Percentiles rank a stretch among this genome's conserved stretches.
These are phyloP conservation scores for Sebastolobus altivelis DNA, from an alignment of 2,797 vertebrate genomes.

Conservation along the genomic window DNA sequence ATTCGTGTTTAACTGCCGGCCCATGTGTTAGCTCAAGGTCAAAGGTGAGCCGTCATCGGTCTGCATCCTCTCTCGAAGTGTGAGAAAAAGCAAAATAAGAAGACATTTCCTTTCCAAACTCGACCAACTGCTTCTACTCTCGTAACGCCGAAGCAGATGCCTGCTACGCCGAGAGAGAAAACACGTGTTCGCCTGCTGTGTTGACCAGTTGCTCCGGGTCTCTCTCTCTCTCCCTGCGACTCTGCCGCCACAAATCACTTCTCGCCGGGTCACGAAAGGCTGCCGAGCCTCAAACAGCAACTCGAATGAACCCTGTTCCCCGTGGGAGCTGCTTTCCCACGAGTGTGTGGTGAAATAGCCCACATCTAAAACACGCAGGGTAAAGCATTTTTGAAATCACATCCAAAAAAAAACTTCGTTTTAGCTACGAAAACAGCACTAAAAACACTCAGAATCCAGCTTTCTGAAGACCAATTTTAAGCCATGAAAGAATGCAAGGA, in stretches of 20 bases:
- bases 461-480: neutral
- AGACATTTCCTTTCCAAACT: neutral
- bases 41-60: constrained; percentile 56
- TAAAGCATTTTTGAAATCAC: neutral
- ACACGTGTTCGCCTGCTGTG: constrained; percentile 63
- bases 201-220: constrained; percentile 53
- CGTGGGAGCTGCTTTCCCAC: constrained; percentile 63
- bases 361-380: constrained; percentile 27
- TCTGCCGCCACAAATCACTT: constrained; percentile 71
- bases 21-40: constrained; percentile 55
- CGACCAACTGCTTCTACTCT: constrained; percentile 13
- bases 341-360: constrained; percentile 27
- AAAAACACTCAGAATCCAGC: neutral
- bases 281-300: constrained; percentile 39
- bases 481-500: constrained; percentile 1
- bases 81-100: neutral
- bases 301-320: constrained; percentile 57
- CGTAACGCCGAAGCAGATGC: constrained; percentile 27
- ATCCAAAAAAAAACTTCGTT: constrained; percentile 8
- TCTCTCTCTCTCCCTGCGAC: constrained; percentile 11
- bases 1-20: constrained; percentile 51
- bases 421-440: neutral
- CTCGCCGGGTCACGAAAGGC: constrained; percentile 48
- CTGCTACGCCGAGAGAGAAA: constrained; percentile 54
- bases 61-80: constrained; percentile 41